Evolutionary conservation across 1,140 invertebrate species (phyloP), one percentile per base, ranked within the genome.

Genomic region (Battus philenor): DNA sequence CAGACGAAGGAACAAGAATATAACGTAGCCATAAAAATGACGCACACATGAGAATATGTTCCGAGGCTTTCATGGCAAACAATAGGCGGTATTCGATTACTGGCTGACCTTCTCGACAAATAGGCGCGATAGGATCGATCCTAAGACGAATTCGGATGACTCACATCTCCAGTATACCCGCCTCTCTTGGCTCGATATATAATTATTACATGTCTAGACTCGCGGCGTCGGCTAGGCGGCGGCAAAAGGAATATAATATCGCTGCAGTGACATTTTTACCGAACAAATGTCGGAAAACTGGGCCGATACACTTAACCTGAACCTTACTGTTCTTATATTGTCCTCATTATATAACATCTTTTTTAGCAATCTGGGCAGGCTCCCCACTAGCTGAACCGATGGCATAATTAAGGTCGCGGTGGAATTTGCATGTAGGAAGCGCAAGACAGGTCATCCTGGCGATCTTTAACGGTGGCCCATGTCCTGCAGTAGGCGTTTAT

Each of bases 141-240:
- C 51, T 54, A 54, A 70, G 67, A 75, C 68, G 57, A 72, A 69
- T 71, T 73, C 60, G 69, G 64, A 57, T 81, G 76, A 83, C 52
- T 79, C 79, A 83, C 65, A 61, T 69, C 58, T 58, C 59, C 61
- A 64, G 63, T 56, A 69, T 63, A 59, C 55, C 68, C 68, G 68
- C 70, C 72, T 72, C 60, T 68, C 65, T 73, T 77, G 76, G 74
- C 76, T 76, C 67, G 61, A 65, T 71, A 64, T 82, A 76, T 77
- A 80, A 82, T 79, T 70, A 76, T 80, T 71, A 68, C 70, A 59
- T 67, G 77, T 83, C 79, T 83, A 76, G 79, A 79, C 75, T 65
- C 57, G 53, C 54, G 76, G 76, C 79, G 79, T 63, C 79, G 63
- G 59, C 50, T 57, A 54, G 79, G 70, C 76, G 79, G 59, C 71